These are phyloP conservation scores for Gobionotothen gibberifrons DNA, from an alignment of 2,797 vertebrate genomes.

Conservation along the genomic window DNA sequence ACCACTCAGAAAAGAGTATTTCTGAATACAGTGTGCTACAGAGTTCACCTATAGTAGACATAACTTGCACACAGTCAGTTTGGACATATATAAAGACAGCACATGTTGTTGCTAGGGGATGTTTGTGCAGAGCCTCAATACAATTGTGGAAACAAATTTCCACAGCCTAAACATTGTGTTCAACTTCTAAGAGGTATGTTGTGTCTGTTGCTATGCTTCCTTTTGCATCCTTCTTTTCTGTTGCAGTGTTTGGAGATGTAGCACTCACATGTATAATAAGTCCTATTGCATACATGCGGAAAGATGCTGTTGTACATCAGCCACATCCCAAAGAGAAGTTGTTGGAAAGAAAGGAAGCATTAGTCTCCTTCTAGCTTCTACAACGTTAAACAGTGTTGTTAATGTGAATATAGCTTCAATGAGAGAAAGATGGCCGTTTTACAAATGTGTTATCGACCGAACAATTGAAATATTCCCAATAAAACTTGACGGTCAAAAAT, in stretches of 20 bases:
- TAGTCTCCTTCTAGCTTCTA: background rate
- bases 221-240: background rate
- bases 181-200: background rate
- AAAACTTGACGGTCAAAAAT: too few species aligned
- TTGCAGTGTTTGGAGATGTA: background rate
- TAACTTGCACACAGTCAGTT: too few species aligned
- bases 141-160: constrained; percentile 19
- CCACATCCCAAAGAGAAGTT: background rate
- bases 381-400: background rate
- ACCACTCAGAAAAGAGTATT: too few species aligned
- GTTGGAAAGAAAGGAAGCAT: background rate
- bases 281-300: background rate
- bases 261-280: too few species aligned
- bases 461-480: too few species aligned
- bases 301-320: background rate
- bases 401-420: background rate
- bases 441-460: too few species aligned
- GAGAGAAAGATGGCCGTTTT: background rate
- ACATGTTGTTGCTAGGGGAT: background rate
- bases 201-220: background rate
- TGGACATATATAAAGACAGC: background rate
- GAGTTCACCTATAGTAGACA: background rate
- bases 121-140: background rate
- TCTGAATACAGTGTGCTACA: background rate
- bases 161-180: constrained; percentile 17